Conservation (phyloP, 53 echinoderm and acorn worm genomes). For the Echinometra lucunter region DNA sequence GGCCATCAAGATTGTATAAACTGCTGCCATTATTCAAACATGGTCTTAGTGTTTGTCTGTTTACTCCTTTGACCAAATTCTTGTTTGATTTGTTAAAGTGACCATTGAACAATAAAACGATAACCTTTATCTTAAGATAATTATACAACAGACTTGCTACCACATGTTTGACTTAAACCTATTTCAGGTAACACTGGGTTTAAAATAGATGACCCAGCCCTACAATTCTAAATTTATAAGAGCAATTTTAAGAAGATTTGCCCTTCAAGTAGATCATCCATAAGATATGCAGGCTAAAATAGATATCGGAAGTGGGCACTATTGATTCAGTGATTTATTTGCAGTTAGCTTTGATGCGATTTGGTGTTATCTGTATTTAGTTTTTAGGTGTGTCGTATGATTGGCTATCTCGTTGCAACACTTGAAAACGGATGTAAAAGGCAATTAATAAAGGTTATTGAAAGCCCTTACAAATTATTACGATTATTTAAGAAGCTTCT, state of each 20-base stretch:
- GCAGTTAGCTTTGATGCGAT: not conserved
- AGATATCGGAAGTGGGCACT: not conserved
- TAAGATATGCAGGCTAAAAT: not conserved
- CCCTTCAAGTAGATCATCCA: not conserved
- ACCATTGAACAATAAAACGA: not conserved
- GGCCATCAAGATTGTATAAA: not conserved
- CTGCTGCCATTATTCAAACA: not conserved
- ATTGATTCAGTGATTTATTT: not conserved
- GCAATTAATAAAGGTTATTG: not conserved
- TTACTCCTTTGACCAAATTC: not conserved
- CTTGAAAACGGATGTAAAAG: not conserved
- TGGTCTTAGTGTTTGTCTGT: not conserved
- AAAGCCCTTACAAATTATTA: not conserved
- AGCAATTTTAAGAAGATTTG: not conserved
- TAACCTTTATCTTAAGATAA: not conserved
- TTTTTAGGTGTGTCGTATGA: no score
- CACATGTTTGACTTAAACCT: constrained; percentile 24
- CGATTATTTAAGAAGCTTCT: no score
- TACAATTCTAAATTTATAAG: no score
- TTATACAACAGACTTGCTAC: not conserved
- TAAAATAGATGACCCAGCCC: not conserved
- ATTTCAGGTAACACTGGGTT: not conserved
- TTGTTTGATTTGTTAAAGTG: not conserved
- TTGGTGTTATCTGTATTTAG: no score
- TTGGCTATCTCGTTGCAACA: not conserved